Evolutionary conservation across 1,140 invertebrate species (phyloP), one percentile per base, ranked within the genome.

Genomic region (Plectus sambesii): DNA sequence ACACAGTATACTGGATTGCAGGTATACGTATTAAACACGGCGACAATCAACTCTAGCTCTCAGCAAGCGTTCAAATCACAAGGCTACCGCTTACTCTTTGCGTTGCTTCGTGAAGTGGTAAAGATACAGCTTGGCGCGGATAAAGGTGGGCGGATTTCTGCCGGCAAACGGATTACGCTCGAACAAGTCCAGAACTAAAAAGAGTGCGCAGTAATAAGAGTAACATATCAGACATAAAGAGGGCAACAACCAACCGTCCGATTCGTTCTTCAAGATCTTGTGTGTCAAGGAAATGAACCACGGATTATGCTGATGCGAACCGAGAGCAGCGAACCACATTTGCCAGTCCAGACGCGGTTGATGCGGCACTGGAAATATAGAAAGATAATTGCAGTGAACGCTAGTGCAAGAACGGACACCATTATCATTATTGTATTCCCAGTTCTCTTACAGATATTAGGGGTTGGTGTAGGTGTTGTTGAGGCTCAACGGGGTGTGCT

Each of bases 271-370:
- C 15, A 86, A 70, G 0, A 87, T 63, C 50, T 83, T 70, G 70
- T 84, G 82, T 0, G 77, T 70, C 19, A 86, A 68, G n/a, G 80
- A 80, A 51, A 83, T 71, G 33, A 86, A 71, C 83, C 84, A 87
- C 2, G 81, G 81, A 71, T 85, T 83, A 56, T 82, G 74, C 52
- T 83, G 76, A 65, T 84, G 83, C 36, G 74, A 79, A 33, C 77
- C 77, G 3, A 82, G 72, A 15, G 84, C 81, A 35, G 83, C 83
- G 71, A 84, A 85, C 80, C 83, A 85, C 80, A 87, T 82, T 73
- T 87, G 84, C 82, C 83, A 85, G 68, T 87, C 84, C 6, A 87
- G 70, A 41, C 83, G 72, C 2, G 84, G 84, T 63, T 84, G 81
- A 72, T 86, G 79, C 49, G 84, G 84, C 29, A 78, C 82, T 84